Conservation (phyloP, 1,140 invertebrate genomes). For the Ephestia elutella region DNA sequence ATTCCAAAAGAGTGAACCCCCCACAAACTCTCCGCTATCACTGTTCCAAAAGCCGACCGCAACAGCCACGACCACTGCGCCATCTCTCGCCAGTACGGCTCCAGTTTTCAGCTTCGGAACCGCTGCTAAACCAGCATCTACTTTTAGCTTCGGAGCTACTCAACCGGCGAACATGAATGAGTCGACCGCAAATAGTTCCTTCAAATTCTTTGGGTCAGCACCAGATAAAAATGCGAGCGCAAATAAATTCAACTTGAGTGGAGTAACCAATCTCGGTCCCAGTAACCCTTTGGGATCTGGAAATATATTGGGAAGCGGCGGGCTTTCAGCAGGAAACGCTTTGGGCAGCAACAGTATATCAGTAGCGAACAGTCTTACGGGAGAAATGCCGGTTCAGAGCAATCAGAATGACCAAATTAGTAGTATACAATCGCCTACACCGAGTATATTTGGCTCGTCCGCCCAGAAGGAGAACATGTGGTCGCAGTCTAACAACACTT, state of each 20-base stretch:
- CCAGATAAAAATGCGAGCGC: slow-evolving; percentile 19
- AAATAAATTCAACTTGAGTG: slow-evolving; percentile 29
- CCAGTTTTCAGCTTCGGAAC: slow-evolving; percentile 46
- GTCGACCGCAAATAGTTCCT: slow-evolving; percentile 13
- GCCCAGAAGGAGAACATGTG: slow-evolving; percentile 24
- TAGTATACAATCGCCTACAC: slow-evolving; percentile 7
- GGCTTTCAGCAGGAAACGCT: slow-evolving; percentile 14
- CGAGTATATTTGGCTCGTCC: slow-evolving; percentile 29
- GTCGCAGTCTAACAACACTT: slow-evolving; percentile 11
- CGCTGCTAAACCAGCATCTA: slow-evolving; percentile 15
- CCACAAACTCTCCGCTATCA: slow-evolving; percentile 14
- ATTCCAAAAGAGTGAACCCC: slow-evolving; percentile 31
- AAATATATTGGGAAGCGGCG: slow-evolving; percentile 24
- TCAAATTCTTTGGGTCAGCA: slow-evolving; percentile 32
- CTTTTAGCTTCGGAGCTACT: slow-evolving; percentile 40
- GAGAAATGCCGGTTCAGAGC: slow-evolving; percentile 14
- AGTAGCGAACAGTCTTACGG: slow-evolving; percentile 15
- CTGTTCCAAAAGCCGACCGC: slow-evolving; percentile 36
- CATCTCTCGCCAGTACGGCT: slow-evolving; percentile 19
- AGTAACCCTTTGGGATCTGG: slow-evolving; percentile 18
- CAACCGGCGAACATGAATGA: slow-evolving; percentile 25
- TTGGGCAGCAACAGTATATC: slow-evolving; percentile 15
- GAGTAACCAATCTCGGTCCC: slow-evolving; percentile 3
- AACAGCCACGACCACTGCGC: slow-evolving; percentile 16
- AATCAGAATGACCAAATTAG: neutral